A percentile compares a stretch with the other conserved stretches of the same genome.
Conservation (phyloP, 1,140 invertebrate genomes). For the Temnothorax curvispinosus region DNA sequence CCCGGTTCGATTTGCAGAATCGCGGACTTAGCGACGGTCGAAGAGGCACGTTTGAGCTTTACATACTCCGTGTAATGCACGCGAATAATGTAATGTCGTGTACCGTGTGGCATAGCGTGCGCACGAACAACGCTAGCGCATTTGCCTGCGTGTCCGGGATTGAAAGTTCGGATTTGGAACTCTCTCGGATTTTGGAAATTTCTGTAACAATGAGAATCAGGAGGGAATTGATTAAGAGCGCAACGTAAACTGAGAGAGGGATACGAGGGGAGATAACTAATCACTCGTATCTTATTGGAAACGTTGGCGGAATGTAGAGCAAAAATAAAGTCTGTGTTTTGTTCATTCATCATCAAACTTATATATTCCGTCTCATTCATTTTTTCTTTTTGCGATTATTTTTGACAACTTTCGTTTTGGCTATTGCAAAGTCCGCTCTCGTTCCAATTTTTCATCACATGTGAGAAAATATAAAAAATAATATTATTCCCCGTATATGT, state of each 20-base stretch:
- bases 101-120: background rate
- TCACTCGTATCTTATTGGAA: background rate
- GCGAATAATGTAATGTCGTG: constrained; percentile 21
- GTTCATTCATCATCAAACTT: background rate
- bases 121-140: background rate
- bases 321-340: background rate
- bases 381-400: background rate
- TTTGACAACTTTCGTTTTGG: background rate
- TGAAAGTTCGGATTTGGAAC: background rate
- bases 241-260: background rate
- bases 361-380: background rate
- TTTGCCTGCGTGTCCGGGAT: background rate
- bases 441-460: background rate
- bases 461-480: constrained; percentile 17
- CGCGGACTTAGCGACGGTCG: background rate
- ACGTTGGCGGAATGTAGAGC: background rate
- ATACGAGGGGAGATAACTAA: background rate
- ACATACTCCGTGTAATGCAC: constrained; percentile 5
- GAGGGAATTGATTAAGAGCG: background rate
- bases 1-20: background rate
- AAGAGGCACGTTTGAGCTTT: background rate
- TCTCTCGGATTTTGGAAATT: constrained; percentile 2
- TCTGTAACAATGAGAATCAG: background rate
- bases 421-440: background rate
- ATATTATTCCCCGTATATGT: background rate